phyloP scores from a whole-genome alignment of 2,797 vertebrate genomes.

The Sebastes miniatus region DNA sequence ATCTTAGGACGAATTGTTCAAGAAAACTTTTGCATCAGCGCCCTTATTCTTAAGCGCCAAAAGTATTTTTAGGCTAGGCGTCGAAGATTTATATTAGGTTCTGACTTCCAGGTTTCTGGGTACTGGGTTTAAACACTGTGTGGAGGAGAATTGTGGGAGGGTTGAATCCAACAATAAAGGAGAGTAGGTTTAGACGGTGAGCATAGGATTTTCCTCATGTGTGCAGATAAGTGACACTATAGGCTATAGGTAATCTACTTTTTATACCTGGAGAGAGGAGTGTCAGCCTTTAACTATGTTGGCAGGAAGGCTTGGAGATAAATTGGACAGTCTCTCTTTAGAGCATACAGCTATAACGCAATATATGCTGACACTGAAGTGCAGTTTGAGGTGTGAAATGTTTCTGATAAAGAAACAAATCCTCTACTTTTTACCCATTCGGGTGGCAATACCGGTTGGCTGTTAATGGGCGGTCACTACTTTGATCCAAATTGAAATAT shows the following conservation, averaged over 20 bases:
- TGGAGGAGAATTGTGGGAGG: not conserved
- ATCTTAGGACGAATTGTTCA: conserved; percentile 34
- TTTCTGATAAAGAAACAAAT: not conserved
- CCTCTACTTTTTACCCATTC: not conserved
- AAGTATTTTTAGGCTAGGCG: conserved; percentile 16
- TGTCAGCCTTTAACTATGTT: not conserved
- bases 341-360: too few relatives aligned
- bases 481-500: not conserved
- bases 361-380: too few relatives aligned
- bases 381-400: not conserved
- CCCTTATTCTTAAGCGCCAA: conserved; percentile 39
- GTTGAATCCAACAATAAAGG: not conserved
- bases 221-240: too few relatives aligned
- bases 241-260: too few relatives aligned
- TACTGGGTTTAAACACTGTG: not conserved
- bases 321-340: not conserved
- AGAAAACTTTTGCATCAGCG: conserved; percentile 52
- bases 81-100: not conserved
- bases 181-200: not conserved
- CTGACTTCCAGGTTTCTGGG: conserved; percentile 24
- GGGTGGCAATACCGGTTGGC: not conserved
- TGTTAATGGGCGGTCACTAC: too few relatives aligned
- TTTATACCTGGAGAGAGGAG: not conserved
- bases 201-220: not conserved
- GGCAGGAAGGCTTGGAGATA: not conserved